A percentile compares a stretch with the other conserved stretches of the same genome.
These are phyloP conservation scores for Micropoecilia bifurca DNA, from an alignment of 2,797 vertebrate species.

Conservation along the genomic window DNA sequence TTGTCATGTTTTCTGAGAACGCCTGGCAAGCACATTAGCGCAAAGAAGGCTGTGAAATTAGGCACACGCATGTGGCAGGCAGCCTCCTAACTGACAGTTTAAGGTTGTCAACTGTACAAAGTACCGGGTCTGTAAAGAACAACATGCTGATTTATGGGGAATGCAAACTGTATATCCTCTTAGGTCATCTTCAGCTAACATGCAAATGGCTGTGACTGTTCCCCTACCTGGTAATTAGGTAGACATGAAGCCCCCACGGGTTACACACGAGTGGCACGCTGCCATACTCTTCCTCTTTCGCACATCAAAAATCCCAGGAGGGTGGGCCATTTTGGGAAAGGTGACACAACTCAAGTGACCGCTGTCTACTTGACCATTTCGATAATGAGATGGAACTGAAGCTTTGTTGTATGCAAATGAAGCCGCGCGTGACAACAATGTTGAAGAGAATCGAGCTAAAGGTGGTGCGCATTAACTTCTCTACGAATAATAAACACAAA, in stretches of 20 bases:
- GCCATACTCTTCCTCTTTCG: constrained; percentile 52
- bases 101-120: constrained; percentile 53
- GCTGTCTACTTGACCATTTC: constrained; percentile 75
- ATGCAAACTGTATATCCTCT: constrained; percentile 62
- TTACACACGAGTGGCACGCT: constrained; percentile 47
- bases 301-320: constrained; percentile 62
- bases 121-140: constrained; percentile 40
- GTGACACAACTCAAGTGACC: constrained; percentile 78
- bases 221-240: constrained; percentile 71
- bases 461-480: constrained; percentile 33
- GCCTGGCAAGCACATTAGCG: constrained; percentile 41
- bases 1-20: constrained; percentile 45
- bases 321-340: constrained; percentile 69
- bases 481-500: constrained; percentile 32
- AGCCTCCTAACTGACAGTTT: constrained; percentile 38
- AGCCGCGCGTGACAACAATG: constrained; percentile 64
- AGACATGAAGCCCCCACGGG: constrained; percentile 54
- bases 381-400: constrained; percentile 79
- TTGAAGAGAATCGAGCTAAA: constrained; percentile 49
- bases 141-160: constrained; percentile 50
- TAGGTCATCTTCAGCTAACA: constrained; percentile 67
- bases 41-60: constrained; percentile 64
- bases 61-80: constrained; percentile 21
- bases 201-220: constrained; percentile 73
- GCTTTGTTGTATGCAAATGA: constrained; percentile 79